These are phyloP conservation scores for Battus philenor DNA, from an alignment of 1,140 invertebrate genomes.

Conservation along the genomic window DNA sequence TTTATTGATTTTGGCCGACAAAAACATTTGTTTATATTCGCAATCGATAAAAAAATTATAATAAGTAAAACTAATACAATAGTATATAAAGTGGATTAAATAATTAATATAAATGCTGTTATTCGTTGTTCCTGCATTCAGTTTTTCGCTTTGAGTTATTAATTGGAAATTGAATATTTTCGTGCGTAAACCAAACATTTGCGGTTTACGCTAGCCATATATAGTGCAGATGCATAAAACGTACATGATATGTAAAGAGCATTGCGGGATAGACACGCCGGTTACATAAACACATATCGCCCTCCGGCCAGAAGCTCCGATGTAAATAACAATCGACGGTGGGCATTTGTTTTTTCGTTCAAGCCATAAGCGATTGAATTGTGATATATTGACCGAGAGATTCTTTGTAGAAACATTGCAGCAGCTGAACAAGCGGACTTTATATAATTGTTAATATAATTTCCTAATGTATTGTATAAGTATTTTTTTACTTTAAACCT, in stretches of 20 bases:
- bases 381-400: too few species aligned
- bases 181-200: not conserved
- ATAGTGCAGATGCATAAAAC: constrained; percentile 22
- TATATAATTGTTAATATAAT: too few species aligned
- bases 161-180: constrained; percentile 1
- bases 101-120: not conserved
- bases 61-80: not conserved
- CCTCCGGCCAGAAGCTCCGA: constrained; percentile 5
- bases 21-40: too few species aligned
- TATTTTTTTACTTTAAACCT: too few species aligned
- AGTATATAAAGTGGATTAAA: not conserved
- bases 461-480: too few species aligned
- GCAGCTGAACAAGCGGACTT: too few species aligned
- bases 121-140: not conserved
- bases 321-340: not conserved
- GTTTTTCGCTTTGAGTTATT: not conserved
- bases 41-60: too few species aligned
- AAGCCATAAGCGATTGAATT: not conserved
- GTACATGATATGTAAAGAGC: constrained; percentile 14
- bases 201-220: constrained; percentile 5
- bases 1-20: too few species aligned
- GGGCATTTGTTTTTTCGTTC: not conserved
- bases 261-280: constrained; percentile 16
- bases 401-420: too few species aligned
- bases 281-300: constrained; percentile 20